Evolutionary conservation across 2,113 vertebrate genomes (phyloP).

Genomic region (Myotis davidii): DNA sequence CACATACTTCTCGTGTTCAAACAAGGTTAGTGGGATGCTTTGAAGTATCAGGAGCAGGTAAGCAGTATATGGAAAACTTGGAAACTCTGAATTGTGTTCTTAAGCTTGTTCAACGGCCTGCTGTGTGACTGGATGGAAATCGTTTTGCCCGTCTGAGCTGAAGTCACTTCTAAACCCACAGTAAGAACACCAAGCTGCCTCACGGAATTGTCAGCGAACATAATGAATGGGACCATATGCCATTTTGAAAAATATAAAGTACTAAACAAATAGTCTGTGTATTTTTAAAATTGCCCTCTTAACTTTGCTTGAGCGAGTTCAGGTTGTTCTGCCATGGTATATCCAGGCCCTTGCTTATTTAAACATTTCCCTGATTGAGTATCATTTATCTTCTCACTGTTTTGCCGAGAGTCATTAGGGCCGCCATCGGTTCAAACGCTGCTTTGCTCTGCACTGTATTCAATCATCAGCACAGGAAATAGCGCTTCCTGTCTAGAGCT

Average conservation of each 20-base stretch:
- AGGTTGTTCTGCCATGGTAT: constrained; percentile 65
- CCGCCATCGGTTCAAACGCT: constrained; percentile 27
- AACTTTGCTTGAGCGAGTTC: constrained; percentile 58
- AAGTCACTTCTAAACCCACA: neutral
- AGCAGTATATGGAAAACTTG: neutral
- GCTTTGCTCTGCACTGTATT: constrained; percentile 31
- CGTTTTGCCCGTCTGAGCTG: neutral
- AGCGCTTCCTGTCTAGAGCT: constrained; percentile 61
- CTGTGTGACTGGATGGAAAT: neutral
- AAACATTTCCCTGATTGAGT: constrained; percentile 73
- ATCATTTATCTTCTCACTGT: constrained; percentile 72
- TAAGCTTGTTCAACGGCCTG: neutral
- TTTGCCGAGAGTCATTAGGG: constrained; percentile 60
- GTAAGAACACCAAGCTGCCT: neutral
- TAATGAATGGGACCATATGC: constrained; percentile 36
- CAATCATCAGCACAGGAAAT: constrained; percentile 67
- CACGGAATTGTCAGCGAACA: neutral
- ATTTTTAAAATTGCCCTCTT: constrained; percentile 69
- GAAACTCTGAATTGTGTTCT: neutral
- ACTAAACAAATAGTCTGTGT: constrained; percentile 69
- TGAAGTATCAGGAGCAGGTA: neutral
- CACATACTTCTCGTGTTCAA: neutral
- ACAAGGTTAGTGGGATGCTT: neutral
- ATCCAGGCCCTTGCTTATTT: constrained; percentile 67
- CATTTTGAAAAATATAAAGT: constrained; percentile 61